These are phyloP conservation scores for Machaerirhynchus nigripectus DNA, from an alignment of 2,113 vertebrate genomes.

Conservation along the genomic window DNA sequence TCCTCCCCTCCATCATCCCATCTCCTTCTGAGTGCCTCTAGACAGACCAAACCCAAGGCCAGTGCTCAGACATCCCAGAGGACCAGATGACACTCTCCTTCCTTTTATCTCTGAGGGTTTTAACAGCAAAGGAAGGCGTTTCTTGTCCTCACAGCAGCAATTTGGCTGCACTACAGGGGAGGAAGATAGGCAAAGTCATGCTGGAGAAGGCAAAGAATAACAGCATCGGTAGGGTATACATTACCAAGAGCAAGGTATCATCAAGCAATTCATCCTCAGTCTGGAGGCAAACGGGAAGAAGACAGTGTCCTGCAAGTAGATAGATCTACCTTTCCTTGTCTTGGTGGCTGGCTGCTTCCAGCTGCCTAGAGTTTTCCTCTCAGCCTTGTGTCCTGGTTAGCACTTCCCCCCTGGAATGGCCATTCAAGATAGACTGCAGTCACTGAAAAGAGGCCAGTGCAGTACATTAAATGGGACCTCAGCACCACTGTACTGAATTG, in stretches of 20 bases:
- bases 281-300: neutral
- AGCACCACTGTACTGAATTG: neutral
- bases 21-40: neutral
- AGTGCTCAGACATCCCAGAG: neutral
- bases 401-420: neutral
- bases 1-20: neutral
- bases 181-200: neutral
- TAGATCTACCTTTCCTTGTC: neutral
- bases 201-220: neutral
- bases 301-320: neutral
- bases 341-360: neutral
- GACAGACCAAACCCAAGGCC: neutral
- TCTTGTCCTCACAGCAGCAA: neutral
- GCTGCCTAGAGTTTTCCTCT: neutral
- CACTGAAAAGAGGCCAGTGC: neutral
- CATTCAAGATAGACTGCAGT: neutral
- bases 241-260: neutral
- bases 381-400: neutral
- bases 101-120: neutral
- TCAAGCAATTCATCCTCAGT: neutral
- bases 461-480: neutral
- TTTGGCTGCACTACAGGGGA: fast-evolving
- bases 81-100: neutral
- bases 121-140: neutral
- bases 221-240: neutral